phyloP scores from a whole-genome alignment of 2,888 invertebrate species.

The Leptura quadrifasciata region DNA sequence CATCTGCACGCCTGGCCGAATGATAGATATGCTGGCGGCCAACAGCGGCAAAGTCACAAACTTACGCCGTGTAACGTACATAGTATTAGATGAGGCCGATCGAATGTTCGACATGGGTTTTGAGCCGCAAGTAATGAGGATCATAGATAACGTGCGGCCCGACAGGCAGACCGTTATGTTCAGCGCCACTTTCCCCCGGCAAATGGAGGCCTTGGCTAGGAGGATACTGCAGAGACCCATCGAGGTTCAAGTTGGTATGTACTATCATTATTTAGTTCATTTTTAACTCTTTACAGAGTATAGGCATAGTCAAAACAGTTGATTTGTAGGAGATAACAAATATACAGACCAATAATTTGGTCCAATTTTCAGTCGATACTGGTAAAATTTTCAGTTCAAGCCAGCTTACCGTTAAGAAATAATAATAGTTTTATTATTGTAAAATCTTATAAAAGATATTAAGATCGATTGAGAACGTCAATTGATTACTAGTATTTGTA shows the following conservation, averaged over 20 bases:
- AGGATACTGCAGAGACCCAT: slow-evolving; percentile 95
- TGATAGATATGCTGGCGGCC: slow-evolving; percentile 99
- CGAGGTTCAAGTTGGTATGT: slow-evolving; percentile 89
- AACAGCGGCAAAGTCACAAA: slow-evolving; percentile 99
- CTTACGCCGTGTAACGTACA: slow-evolving; percentile 95
- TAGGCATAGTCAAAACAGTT: no score
- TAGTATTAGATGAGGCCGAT: slow-evolving; percentile 99
- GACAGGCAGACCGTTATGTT: slow-evolving; percentile 99
- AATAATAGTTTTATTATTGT: no score
- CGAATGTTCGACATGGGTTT: slow-evolving; percentile 99
- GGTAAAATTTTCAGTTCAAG: no score
- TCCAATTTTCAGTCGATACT: no score
- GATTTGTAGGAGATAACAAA: no score
- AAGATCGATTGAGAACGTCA: no score
- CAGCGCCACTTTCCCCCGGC: slow-evolving; percentile 98
- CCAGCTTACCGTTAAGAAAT: no score
- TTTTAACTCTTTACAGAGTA: no score
- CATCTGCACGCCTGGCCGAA: slow-evolving; percentile 98
- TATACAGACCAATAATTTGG: no score
- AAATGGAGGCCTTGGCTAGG: slow-evolving; percentile 98
- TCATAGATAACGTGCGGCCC: slow-evolving; percentile 97
- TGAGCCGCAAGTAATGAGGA: slow-evolving; percentile 97
- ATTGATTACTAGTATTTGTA: no score
- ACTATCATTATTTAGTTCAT: no score
- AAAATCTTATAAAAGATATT: no score